Percentiles rank a stretch among this genome's conserved stretches.
These are phyloP conservation scores for Ictalurus furcatus DNA, from an alignment of 2,113 vertebrate species.

Conservation along the genomic window DNA sequence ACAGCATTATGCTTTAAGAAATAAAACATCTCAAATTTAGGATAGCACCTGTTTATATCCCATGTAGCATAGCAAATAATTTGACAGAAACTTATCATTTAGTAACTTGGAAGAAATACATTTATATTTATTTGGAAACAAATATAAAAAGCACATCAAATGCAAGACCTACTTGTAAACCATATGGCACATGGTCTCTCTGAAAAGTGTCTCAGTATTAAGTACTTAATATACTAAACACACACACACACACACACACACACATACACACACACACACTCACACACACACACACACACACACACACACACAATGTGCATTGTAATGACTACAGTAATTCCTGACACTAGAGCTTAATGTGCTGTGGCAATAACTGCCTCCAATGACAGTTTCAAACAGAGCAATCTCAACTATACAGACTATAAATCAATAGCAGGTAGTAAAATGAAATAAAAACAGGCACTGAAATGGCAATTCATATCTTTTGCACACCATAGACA, in stretches of 20 bases:
- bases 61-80: background rate
- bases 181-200: constrained; percentile 53
- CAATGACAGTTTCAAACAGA: constrained; percentile 33
- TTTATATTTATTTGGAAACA: constrained; percentile 55
- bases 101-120: constrained; percentile 44
- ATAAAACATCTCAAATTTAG: background rate
- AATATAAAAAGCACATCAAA: constrained; percentile 58
- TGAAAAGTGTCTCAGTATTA: constrained; percentile 44
- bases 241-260: constrained; percentile 22
- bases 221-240: constrained; percentile 40
- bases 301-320: constrained; percentile 45
- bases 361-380: constrained; percentile 37
- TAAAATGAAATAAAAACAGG: constrained; percentile 45
- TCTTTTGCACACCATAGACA: constrained; percentile 45
- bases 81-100: constrained; percentile 6
- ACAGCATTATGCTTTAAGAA: background rate
- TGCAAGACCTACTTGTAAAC: constrained; percentile 52
- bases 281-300: background rate
- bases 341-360: constrained; percentile 35
- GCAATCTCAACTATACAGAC: constrained; percentile 31
- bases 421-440: constrained; percentile 43
- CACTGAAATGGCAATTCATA: constrained; percentile 50
- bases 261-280: constrained; percentile 15
- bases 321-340: constrained; percentile 41
- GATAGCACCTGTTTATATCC: background rate